A percentile compares a stretch with the other conserved stretches of the same genome.
Conservation (phyloP, 2,797 vertebrate species). For the Corythornis leucogaster region DNA sequence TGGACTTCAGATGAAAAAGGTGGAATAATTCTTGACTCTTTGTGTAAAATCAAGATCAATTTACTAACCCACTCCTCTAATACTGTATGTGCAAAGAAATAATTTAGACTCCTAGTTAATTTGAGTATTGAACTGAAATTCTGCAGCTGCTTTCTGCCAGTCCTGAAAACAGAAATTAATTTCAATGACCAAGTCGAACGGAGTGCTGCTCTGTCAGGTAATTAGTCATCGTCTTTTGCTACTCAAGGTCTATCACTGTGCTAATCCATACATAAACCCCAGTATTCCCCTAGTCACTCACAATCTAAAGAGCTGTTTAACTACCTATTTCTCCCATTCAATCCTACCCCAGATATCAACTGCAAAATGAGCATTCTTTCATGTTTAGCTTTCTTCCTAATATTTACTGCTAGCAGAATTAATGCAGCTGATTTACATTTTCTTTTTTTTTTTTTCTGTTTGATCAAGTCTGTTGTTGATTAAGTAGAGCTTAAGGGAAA, state of each 20-base stretch:
- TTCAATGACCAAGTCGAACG: constrained; percentile 90
- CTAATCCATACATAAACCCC: constrained; percentile 91
- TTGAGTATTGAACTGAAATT: constrained; percentile 87
- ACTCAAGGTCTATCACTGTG: constrained; percentile 86
- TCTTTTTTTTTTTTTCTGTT: constrained; percentile 61
- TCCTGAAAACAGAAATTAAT: constrained; percentile 89
- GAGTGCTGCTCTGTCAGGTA: constrained; percentile 91
- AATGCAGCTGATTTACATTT: constrained; percentile 80
- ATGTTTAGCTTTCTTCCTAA: constrained; percentile 72
- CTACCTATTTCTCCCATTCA: constrained; percentile 73
- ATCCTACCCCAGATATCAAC: constrained; percentile 38
- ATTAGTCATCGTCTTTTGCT: constrained; percentile 91
- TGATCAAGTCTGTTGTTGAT: constrained; percentile 81
- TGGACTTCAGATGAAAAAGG: constrained; percentile 67
- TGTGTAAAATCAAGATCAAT: constrained; percentile 79
- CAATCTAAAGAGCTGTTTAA: constrained; percentile 80
- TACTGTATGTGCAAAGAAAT: constrained; percentile 79
- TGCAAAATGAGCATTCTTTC: constrained; percentile 66
- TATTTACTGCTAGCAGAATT: constrained; percentile 76
- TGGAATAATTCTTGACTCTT: constrained; percentile 63
- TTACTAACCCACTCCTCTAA: constrained; percentile 82
- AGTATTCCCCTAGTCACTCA: constrained; percentile 77
- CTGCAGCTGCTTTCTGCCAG: constrained; percentile 85
- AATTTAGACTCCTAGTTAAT: constrained; percentile 86
- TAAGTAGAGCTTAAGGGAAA: constrained; percentile 78